Base-by-base conservation (phyloP, 1,140 invertebrate species). In the Drosophila nigrodunni region DNA sequence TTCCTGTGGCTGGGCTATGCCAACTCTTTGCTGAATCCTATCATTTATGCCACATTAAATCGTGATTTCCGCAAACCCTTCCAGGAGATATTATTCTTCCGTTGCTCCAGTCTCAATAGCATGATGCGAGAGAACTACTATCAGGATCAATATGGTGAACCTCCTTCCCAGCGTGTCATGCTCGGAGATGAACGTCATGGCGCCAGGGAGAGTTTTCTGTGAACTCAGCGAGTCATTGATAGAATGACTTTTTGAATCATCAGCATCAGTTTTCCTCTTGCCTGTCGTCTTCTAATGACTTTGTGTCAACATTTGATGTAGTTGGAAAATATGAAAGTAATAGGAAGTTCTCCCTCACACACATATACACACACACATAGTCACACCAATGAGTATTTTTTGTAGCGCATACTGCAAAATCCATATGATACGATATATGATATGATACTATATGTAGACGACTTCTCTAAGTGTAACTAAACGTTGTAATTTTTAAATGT, bases 81-180 rank as follows among this genome's bases (percentile, higher is more conserved):
- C 93, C 95, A 97, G 90, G 96, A 97, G 86, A 98, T 98, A 47
- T 94, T 98, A 0, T 98, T 96, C 93, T 97, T 97, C 91, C 95
- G 97, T 18, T 98, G 97, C 92, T 95, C 96, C 43, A 97, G 97
- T 59, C 93, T 98, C 47, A 97, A 98, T 91, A 95, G 96, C 77
- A 97, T 97, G 94, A 97, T 98, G 96, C 93, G 97, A 4, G 97
- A 98, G 82, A 97, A 98, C 80, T 98, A 97, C 89, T 98, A 98
- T 81, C 96, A 98, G 79, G 97, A 96, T 78, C 97, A 98, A 90
- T 98, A 97, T 82, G 97, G 97, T 7, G 96, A 96, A 83, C 96
- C 96, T 44, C 91, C 92, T 0, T 92, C 92, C n/a, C 92, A 92
- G 72, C 79, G 92, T 7, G 92, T 92, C 34, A 92, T 92, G 79